Base-by-base conservation (phyloP, 2,113 vertebrate species). In the Antechinus flavipes region DNA sequence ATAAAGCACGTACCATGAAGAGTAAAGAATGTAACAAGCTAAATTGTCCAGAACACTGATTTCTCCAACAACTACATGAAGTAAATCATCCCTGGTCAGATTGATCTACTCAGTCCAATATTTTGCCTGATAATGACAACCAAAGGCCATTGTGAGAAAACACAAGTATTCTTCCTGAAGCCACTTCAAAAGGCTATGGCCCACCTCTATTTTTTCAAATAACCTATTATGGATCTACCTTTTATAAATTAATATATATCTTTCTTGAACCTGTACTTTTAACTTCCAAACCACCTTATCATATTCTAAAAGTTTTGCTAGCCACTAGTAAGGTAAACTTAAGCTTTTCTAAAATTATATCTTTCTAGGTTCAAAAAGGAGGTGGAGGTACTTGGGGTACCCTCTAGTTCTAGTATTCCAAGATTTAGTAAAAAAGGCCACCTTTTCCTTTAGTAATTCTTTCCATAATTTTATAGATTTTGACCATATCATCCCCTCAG, bases 261-360 rank as follows among this genome's bases (percentile, higher is more conserved):
- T 8, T 25, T 54, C 54, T 26, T 3, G n/a, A 35, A 42, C 56
- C 30, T 0, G 7, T 0, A 27, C 52, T 76, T 68, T 68, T 68
- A 1, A 9, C 25, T 4, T 19, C 35, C 55, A 93, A 16, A 26
- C 52, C 1, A 4, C 8, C 0, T 23, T 0, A 25, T n/a, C 27
- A 30, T 23, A 9, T 26, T 3, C 90, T 53, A 52, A 76, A 50
- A 12, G 9, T 0, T 0, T 19, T 49, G 1, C 12, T 27, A 3
- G 14, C 25, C 22, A 84, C n/a, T 84, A 42, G 27, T 25, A 2
- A 0, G 0, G 0, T 2, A 25, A 0, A 9, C 49, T 54, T 24
- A 2, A 26, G 0, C 8, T 25, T 68, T 26, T 46, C 89, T 54
- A 49, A 50, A 2, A 24, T 25, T 11, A 7, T 26, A 11, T 93